Conservation (phyloP, 2,113 vertebrate genomes). For the Lampris incognitus region DNA sequence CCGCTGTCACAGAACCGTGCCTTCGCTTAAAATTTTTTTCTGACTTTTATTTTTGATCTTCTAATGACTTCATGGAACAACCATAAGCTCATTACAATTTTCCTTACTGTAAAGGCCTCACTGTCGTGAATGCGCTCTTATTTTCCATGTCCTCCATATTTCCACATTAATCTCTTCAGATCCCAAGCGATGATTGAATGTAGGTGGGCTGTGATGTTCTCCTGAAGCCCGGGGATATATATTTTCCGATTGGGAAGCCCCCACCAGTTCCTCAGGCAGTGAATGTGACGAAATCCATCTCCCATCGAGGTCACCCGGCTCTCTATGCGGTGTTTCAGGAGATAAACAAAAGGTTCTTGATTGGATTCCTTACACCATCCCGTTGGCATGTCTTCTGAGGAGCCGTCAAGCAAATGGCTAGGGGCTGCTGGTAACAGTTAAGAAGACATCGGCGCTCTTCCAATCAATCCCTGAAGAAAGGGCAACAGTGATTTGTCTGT, state of each 20-base stretch:
- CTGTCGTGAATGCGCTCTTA: slow-evolving; percentile 28
- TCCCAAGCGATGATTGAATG: slow-evolving; percentile 37
- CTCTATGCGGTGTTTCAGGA: slow-evolving; percentile 58
- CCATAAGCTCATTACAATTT: slow-evolving; percentile 56
- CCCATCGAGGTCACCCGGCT: slow-evolving; percentile 53
- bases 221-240: slow-evolving; percentile 41
- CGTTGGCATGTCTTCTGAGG: slow-evolving; percentile 60
- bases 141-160: slow-evolving; percentile 51
- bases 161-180: slow-evolving; percentile 51
- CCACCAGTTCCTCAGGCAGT: slow-evolving; percentile 17
- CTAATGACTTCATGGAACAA: slow-evolving; percentile 51
- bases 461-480: slow-evolving; percentile 76
- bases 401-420: slow-evolving; percentile 11
- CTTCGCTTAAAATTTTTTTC: slow-evolving; percentile 53
- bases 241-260: slow-evolving; percentile 48
- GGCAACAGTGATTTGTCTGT: slow-evolving; percentile 81
- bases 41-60: slow-evolving; percentile 54
- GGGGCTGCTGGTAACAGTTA: slow-evolving; percentile 78
- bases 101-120: slow-evolving; percentile 27
- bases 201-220: slow-evolving; percentile 36
- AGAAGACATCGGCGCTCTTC: slow-evolving; percentile 68
- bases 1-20: slow-evolving; percentile 38
- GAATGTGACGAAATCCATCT: slow-evolving; percentile 66
- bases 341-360: slow-evolving; percentile 61
- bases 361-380: slow-evolving; percentile 66